Conservation (phyloP, 1,140 invertebrate species). For the Lamellibrachia luymesi region DNA sequence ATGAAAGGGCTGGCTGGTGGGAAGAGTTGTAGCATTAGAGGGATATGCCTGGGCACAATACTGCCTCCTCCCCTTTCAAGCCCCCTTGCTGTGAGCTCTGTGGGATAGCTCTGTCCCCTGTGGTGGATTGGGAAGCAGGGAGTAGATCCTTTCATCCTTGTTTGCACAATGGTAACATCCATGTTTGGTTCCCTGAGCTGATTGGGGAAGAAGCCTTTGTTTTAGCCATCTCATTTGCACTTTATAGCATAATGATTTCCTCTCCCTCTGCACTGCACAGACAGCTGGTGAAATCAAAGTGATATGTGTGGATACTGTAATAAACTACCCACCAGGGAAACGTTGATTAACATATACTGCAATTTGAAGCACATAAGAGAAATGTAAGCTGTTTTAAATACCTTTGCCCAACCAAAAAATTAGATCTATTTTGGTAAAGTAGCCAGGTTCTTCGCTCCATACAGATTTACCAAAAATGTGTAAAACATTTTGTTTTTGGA, state of each 20-base stretch:
- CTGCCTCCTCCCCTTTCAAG: not conserved
- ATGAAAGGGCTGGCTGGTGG: not conserved
- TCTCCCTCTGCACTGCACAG: not conserved
- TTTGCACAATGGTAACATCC: conserved; percentile 4
- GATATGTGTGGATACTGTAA: not conserved
- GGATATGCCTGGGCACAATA: not conserved
- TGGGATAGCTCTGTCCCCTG: not conserved
- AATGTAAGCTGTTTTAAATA: not conserved
- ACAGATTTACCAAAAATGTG: too few relatives aligned
- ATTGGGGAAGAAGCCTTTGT: not conserved
- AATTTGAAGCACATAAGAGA: not conserved
- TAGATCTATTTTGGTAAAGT: not conserved
- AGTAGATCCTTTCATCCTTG: not conserved
- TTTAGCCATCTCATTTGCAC: not conserved
- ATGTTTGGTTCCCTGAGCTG: not conserved
- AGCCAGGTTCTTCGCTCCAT: too few relatives aligned
- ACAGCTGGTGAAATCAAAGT: not conserved
- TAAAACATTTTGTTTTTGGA: too few relatives aligned
- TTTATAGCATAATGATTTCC: conserved; percentile 5
- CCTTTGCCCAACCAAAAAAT: not conserved
- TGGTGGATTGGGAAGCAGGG: not conserved
- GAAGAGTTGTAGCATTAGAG: not conserved
- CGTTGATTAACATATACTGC: not conserved
- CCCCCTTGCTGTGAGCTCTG: not conserved
- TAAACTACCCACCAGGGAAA: not conserved